Percentiles rank a stretch among this genome's conserved stretches.
These are phyloP conservation scores for Fringilla coelebs DNA, from an alignment of 2,797 vertebrate species.

Conservation along the genomic window DNA sequence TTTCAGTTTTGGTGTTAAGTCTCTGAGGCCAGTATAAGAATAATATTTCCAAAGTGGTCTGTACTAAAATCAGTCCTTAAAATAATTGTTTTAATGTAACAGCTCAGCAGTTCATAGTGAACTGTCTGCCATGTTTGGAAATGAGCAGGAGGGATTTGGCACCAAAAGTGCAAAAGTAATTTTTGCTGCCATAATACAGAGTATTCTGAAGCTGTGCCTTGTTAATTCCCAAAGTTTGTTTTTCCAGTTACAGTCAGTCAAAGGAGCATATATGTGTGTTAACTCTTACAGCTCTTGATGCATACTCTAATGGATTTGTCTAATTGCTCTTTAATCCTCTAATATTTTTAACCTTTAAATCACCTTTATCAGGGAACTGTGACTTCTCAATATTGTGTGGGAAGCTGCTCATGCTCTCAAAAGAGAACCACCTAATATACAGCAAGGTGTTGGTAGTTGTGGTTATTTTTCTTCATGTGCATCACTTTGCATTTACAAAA, in stretches of 20 bases:
- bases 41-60: not conserved
- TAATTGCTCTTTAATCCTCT: not conserved
- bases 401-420: not conserved
- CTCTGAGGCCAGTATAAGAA: not conserved
- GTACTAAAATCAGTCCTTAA: not conserved
- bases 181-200: not conserved
- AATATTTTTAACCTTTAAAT: not conserved
- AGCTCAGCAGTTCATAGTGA: not conserved
- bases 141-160: not conserved
- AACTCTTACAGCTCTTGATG: not conserved
- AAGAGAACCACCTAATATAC: not conserved
- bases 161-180: not conserved
- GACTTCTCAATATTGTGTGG: not conserved
- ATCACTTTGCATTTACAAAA: not conserved
- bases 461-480: not conserved
- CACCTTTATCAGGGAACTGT: not conserved
- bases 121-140: not conserved
- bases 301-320: not conserved
- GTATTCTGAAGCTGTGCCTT: not conserved
- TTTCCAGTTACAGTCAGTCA: not conserved
- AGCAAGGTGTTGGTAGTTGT: not conserved
- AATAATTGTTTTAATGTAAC: not conserved
- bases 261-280: not conserved
- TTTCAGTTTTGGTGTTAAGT: not conserved
- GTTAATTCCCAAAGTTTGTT: not conserved